Percentiles rank a stretch among this genome's conserved stretches.
These are phyloP conservation scores for Condylura cristata DNA, from an alignment of 2,113 vertebrate species.

Conservation along the genomic window DNA sequence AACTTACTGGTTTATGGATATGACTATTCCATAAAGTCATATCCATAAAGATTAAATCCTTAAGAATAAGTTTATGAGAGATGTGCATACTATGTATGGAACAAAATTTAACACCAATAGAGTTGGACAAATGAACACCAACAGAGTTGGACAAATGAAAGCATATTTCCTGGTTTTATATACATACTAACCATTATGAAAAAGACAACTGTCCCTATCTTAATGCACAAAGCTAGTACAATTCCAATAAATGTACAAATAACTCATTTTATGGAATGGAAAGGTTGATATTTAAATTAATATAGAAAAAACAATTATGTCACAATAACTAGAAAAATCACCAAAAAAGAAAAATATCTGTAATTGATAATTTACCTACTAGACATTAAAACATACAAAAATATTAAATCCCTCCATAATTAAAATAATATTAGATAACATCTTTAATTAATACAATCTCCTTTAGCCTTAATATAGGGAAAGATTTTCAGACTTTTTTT, in stretches of 20 bases:
- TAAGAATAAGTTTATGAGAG: background rate
- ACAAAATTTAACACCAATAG: background rate
- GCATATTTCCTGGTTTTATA: background rate
- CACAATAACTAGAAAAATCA: background rate
- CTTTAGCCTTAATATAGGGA: background rate
- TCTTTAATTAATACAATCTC: background rate
- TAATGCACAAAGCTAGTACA: background rate
- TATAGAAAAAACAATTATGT: background rate
- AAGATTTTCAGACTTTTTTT: background rate
- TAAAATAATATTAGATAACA: background rate
- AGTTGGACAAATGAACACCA: background rate
- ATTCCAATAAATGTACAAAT: background rate
- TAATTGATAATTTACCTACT: background rate
- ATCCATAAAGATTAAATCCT: background rate
- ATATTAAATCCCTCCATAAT: background rate
- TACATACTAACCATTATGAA: background rate
- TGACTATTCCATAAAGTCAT: background rate
- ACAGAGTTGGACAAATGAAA: background rate
- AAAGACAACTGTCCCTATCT: background rate
- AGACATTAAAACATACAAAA: background rate
- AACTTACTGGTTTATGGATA: constrained; percentile 7
- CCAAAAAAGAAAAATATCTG: background rate
- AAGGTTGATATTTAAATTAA: background rate
- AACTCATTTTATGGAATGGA: background rate
- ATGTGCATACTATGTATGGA: background rate